Base-by-base conservation (phyloP, 2,113 vertebrate genomes). In the Eretmochelys imbricata region DNA sequence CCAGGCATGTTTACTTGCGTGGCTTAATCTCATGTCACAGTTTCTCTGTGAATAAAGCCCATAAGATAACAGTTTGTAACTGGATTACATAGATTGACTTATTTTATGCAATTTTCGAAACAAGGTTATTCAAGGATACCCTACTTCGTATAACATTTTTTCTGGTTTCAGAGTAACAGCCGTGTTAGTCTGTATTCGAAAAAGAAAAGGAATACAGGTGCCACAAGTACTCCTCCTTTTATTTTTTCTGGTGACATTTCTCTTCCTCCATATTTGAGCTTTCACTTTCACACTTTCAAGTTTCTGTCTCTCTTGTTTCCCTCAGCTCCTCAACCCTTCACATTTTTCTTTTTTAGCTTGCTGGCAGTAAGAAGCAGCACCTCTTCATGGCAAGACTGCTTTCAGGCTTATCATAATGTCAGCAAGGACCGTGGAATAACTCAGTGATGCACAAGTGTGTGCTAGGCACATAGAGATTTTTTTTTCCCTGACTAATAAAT, bases 1-100 rank as follows among this genome's bases (percentile, higher is more conserved):
- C 94, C 17, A 62, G 84, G 48, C 88, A 14, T 88, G 94, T 95
- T 97, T 96, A 89, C 95, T 95, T 91, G 1, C 8, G 54, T 42
- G 88, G 69, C 81, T 97, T 98, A 98, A 98, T 98, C 96, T 97
- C 87, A 96, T 98, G 98, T 97, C 86, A 90, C 93, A 94, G 49
- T 87, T 96, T 94, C 95, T 95, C 92, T 94, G 93, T 96, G 97
- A 91, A 79, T 95, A 94, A 96, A 97, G 86, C 93, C 95, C 31
- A 80, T 89, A 92, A 96, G 87, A 96, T 59, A 95, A 90, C 51
- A 82, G 89, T 93, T 97, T 84, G 49, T 97, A 98, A 98, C 49
- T 5, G 96, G 97, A 98, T 98, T 98, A 98, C 90, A 95, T 53
- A 86, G 94, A 51, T 85, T 79, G 94, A 87, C 17, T 96, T 95